Evolutionary conservation across 2,113 vertebrate genomes (phyloP).

Genomic region (Menura novaehollandiae): DNA sequence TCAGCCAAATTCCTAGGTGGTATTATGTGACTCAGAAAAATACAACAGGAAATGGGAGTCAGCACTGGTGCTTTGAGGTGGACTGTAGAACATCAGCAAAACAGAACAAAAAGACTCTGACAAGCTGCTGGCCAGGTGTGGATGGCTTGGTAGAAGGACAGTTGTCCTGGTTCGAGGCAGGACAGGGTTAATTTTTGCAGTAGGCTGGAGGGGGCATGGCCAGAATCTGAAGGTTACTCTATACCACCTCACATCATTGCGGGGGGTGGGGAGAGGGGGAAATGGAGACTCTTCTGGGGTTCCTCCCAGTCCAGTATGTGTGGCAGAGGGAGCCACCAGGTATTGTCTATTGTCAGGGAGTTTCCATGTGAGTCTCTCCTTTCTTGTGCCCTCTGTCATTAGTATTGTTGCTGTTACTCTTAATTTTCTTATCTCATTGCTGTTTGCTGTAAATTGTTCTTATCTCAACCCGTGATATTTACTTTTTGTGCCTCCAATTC

Average conservation of each 20-base stretch:
- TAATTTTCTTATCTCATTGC: neutral
- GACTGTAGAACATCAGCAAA: neutral
- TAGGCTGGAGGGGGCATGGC: neutral
- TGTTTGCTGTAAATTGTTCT: neutral
- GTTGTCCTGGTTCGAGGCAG: too few species aligned
- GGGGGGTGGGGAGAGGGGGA: fast-evolving
- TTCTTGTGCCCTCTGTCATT: neutral
- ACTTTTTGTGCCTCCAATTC: neutral
- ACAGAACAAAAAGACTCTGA: neutral
- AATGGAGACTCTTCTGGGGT: neutral
- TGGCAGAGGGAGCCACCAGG: neutral
- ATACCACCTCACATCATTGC: neutral
- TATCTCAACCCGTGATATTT: neutral
- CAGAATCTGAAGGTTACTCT: neutral
- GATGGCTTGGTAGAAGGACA: neutral
- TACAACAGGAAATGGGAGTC: neutral
- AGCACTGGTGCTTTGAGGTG: neutral
- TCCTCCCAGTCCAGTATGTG: neutral
- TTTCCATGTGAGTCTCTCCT: neutral
- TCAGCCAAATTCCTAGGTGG: neutral
- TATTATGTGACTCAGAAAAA: neutral
- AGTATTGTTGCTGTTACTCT: neutral
- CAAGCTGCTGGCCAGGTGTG: neutral
- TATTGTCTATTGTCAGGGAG: neutral
- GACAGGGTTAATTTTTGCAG: neutral